Evolutionary conservation across 2,113 vertebrate genomes (phyloP), one percentile per base, ranked within the genome.

Genomic region (Morone chrysops): DNA sequence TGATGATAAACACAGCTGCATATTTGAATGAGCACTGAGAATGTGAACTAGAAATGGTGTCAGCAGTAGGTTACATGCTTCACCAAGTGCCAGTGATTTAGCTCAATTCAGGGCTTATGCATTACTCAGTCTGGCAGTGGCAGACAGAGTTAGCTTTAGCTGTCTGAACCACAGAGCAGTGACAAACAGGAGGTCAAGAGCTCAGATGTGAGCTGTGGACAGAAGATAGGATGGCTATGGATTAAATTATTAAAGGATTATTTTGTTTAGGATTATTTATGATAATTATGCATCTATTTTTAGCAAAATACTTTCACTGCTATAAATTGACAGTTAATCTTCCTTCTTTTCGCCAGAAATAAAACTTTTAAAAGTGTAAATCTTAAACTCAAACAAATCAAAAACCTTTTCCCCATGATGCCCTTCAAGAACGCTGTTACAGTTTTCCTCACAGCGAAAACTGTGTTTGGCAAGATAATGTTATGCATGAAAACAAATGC

Each of bases 21-120:
- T 59, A 76, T 79, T 72, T 77, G 69, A 85, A 78, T 47, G 53
- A 89, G 86, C 72, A 40, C 16, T 0, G 61, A 80, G 82, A 81
- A 50, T 75, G 66, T 83, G 87, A 88, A 89, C 86, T 69, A 90
- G 84, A 85, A 78, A 81, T 31, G 25, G 86, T 85, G 84, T 88
- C 79, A 79, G 81, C 84, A 67, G 88, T 20, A 68, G 70, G 82
- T 88, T 82, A 41, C 48, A 45, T 13, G 14, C 60, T 70, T 71
- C 69, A 82, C 71, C 81, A 77, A 87, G 82, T 78, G 76, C 72
- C 71, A 6, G 43, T 83, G 84, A 83, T 85, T 86, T 84, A 88
- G 81, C n/a, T 12, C 51, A 77, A 53, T 77, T 78, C 50, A 6
- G 66, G 59, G 74, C 47, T 76, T 5, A 25, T 51, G 75, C 80